Base-by-base conservation (phyloP, 2,888 invertebrate species). In the Stenodema calcarata region DNA sequence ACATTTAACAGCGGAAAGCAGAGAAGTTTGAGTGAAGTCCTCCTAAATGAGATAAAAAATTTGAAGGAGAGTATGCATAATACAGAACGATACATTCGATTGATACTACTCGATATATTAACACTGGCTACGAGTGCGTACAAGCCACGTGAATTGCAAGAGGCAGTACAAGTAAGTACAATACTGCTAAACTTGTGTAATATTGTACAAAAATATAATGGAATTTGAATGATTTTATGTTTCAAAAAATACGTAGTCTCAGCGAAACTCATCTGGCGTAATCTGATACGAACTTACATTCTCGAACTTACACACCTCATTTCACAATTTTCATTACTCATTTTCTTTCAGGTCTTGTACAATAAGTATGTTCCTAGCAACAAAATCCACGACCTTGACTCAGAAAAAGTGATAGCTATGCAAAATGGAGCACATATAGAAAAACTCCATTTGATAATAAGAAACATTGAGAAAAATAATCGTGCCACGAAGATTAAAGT, bases 391-490 rank as follows among this genome's bases (percentile, higher is more conserved):
- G 82, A 82, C 27, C 35, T 82, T 9, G 69, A 82, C 1, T 41
- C 62, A 7, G 82, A 82, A 18, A 18, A 23, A 16, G 23, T 69
- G n/a, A 41, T 82, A 0, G 41, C 18, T 16, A 18, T 62, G 1
- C 69, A 82, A 69, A 23, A 62, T 41, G 82, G 30, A 18, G 69
- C 9, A 23, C 62, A 82, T 7, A 41, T 35, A 6, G 42, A 69
- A 27, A 82, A 82, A 42, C 69, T 82, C 1, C 82, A 82, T 23
- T 62, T 23, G 16, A 69, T 82, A 54, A 82, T 82, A 12, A n/a
- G 41, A 41, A 82, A 16, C 18, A 16, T 82, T n/a, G 35, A 54
- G 41, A 82, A 62, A 41, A 62, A 3, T 82, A 62, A 69, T 82
- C 1, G 35, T 6, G 16, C 23, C 0, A 35, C 12, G 9, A 47